Evolutionary conservation across 1,140 invertebrate genomes (phyloP), one percentile per base, ranked within the genome.

Genomic region (Drosophila rhopaloa): DNA sequence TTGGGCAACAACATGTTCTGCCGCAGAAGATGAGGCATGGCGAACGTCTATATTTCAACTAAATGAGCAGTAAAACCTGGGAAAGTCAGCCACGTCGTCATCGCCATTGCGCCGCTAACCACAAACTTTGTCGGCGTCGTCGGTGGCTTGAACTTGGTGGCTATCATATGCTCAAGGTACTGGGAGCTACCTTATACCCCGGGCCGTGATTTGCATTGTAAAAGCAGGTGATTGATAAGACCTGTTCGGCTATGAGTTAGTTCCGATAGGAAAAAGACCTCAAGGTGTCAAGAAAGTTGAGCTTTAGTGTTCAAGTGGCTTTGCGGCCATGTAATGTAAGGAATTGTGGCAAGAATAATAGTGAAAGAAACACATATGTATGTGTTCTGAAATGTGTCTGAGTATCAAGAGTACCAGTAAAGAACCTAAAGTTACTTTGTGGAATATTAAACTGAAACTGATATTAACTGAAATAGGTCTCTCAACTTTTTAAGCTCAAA

Each of bases 121-220:
- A 56, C 83, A 80, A 44, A 44, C 81, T 62, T 43, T 10, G 66
- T 27, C n/a, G 66, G 14, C 60, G 66, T 16, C 53, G 60, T 19
- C 51, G 61, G n/a, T 41, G 51, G 57, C 54, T 37, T 88, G 84
- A 86, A 89, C 83, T 88, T 88, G 84, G 81, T 51, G 76, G 66
- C 54, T 53, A 57, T 68, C 75, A 65, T 71, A 73, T 62, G 55
- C 55, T 40, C 82, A 81, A 81, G 82, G 75, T 67, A 40, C 44
- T 57, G 14, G 61, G 0, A 35, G 63, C 16, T n/a, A 59, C 37
- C 40, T 35, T 68, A 59, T 29, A 53, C 65, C 16, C 53, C 29
- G 24, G 29, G 53, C 35, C 29, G 48, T 53, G 57, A 19, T 76
- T 76, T 65, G 71, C 38, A 76, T 65, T 73, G 51, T 35, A 75